Evolutionary conservation across 2,113 vertebrate species (phyloP).

Genomic region (Anhinga anhinga): DNA sequence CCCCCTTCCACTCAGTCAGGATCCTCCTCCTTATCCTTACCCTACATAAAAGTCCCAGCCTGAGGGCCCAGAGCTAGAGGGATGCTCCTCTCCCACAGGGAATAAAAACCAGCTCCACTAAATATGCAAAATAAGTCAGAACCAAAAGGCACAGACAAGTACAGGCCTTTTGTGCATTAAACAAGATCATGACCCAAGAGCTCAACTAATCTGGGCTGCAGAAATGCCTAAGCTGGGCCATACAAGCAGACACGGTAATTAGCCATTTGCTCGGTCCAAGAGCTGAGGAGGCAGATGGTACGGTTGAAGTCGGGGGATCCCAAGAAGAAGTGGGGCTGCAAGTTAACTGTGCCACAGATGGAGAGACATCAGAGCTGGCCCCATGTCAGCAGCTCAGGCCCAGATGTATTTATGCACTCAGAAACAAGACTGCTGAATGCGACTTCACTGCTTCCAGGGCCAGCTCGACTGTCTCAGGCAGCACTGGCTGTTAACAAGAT

Average conservation of each 20-base stretch:
- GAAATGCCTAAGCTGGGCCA: neutral
- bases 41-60: neutral
- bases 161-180: neutral
- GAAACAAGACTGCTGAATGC: neutral
- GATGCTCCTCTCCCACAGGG: neutral
- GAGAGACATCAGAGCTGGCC: slow-evolving; percentile 2
- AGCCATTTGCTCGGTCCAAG: neutral
- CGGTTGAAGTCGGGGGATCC: neutral
- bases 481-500: neutral
- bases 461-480: neutral
- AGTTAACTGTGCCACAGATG: neutral
- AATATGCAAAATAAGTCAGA: neutral
- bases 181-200: neutral
- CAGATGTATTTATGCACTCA: neutral
- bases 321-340: neutral
- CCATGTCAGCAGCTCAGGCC: neutral
- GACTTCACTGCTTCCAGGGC: neutral
- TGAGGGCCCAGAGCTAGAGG: neutral
- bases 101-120: neutral
- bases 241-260: neutral
- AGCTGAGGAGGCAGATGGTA: neutral
- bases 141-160: neutral
- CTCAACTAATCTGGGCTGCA: neutral
- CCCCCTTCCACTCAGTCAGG: neutral
- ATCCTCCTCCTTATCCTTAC: neutral